Base-by-base conservation (phyloP, 2,888 invertebrate species). In the Apodemia mormo region DNA sequence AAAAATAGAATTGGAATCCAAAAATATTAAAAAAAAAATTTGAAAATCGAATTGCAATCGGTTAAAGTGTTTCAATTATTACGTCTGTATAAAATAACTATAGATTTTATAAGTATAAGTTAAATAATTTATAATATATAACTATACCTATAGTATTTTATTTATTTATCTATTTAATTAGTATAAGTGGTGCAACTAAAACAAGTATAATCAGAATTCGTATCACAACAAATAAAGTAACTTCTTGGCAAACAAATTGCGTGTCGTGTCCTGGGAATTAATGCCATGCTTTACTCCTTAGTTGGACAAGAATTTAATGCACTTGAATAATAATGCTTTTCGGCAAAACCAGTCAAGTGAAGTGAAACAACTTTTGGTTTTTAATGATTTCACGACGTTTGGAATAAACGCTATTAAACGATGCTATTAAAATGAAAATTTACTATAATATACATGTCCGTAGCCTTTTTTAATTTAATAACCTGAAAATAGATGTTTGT, bases 161-260 rank as follows among this genome's bases (percentile, higher is more conserved):
- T n/a, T n/a, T n/a, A n/a, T n/a, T 22, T 22, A 22, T 22, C 0
- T 22, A n/a, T 52, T 52, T n/a, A 14, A 30, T 66, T 22, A 67
- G 30, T 12, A n/a, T 65, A 68, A 65, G 52, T 69, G 68, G 52
- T 40, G 40, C 14, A 69, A 54, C 10, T 33, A 56, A 43, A 61
- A 61, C 30, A 49, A 68, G 40, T 40, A 64, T 22, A 61, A 69
- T 69, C 65, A 29, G 65, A 65, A 69, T 69, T 69, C 68, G 49
- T 22, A 69, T 54, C 65, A 37, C 65, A 37, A 54, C 40, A 65
- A 29, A 54, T 37, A 65, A 65, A 52, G 68, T 43, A 43, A 68
- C 33, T 68, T 64, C 65, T 69, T 52, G 65, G 68, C 65, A 65
- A 65, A 54, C 49, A 68, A 65, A 68, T 61, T 61, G 68, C 49